A percentile compares a stretch with the other conserved stretches of the same genome.
These are phyloP conservation scores for Scaptodrosophila lebanonensis DNA, from an alignment of 1,140 invertebrate species.

Conservation along the genomic window DNA sequence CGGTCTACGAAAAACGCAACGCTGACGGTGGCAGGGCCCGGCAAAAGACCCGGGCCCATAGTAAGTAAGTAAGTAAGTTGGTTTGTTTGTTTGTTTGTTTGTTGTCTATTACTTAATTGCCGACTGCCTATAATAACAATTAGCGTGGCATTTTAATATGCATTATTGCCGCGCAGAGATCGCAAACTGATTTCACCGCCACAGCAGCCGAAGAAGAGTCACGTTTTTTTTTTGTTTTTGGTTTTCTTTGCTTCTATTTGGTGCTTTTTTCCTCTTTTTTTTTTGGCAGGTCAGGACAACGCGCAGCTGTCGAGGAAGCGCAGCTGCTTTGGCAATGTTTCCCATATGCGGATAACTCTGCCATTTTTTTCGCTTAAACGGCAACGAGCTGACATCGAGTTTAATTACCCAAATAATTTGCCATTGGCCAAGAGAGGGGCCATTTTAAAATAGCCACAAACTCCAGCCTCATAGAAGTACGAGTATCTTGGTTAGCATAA, in stretches of 20 bases:
- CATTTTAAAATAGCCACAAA: no score
- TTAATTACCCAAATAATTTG: constrained; percentile 66
- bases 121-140: constrained; percentile 63
- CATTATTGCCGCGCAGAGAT: constrained; percentile 69
- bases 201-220: constrained; percentile 39
- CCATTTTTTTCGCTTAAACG: constrained; percentile 17
- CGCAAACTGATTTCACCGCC: constrained; percentile 63
- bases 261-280: no score
- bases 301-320: constrained; percentile 13
- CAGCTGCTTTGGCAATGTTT: constrained; percentile 4
- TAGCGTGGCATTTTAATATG: constrained; percentile 75
- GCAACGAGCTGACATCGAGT: constrained; percentile 25
- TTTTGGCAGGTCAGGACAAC: constrained; percentile 23
- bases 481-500: no score
- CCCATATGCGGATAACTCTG: constrained; percentile 49
- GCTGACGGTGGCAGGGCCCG: constrained; percentile 6
- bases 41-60: constrained; percentile 50
- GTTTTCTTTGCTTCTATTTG: no score
- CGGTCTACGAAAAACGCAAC: no score
- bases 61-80: constrained; percentile 1
- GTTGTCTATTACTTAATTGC: constrained; percentile 72
- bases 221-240: constrained; percentile 42
- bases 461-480: no score
- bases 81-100: constrained; percentile 12
- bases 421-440: constrained; percentile 32